Evolutionary conservation across 1,140 invertebrate species (phyloP), one percentile per base, ranked within the genome.

Genomic region (Piezodorus guildinii): DNA sequence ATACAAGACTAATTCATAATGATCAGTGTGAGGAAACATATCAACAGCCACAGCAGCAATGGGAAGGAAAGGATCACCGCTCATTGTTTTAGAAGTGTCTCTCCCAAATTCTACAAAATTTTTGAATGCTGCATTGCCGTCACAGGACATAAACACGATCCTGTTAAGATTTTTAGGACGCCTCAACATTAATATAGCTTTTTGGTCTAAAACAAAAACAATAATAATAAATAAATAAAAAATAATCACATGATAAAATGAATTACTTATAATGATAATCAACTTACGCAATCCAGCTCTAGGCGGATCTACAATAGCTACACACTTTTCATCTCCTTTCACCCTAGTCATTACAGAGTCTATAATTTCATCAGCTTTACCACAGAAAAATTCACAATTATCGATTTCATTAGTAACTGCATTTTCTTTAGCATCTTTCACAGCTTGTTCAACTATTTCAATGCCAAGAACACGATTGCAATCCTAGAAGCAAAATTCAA

Each of bases 231-330:
- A 62, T 23, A 5, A 25, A 10, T 12, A 21, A 19, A 17, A 21
- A 45, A 9, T 17, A 3, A 49, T 10, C 6, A 49, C 14, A 17
- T 10, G 1, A 19, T 10, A 17, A n/a, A 6, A 19, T 10, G 6
- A n/a, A 19, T 49, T 10, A 49, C 14, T 10, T 49, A 19, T 2
- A 6, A 30, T 30, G 15, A 51, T 1, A 25, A 30, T 46, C 10
- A 23, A 80, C 85, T 82, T 77, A 89, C 87, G 91, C 67, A 98
- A 75, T 15, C 95, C 95, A 65, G 90, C 87, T 71, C 96, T 80
- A 0, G 96, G 96, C n/a, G 96, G 96, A 80, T 99, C 96, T 0
- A 98, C 86, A 54, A 98, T 81, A 1, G 94, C 96, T 46, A 96
- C 81, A n/a, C 96, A 77, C 23, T 56, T 25, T 25, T 68, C 64